These are phyloP conservation scores for Apostichopus japonicus DNA, from an alignment of 35 echinoderm and acorn worm species.

Conservation along the genomic window DNA sequence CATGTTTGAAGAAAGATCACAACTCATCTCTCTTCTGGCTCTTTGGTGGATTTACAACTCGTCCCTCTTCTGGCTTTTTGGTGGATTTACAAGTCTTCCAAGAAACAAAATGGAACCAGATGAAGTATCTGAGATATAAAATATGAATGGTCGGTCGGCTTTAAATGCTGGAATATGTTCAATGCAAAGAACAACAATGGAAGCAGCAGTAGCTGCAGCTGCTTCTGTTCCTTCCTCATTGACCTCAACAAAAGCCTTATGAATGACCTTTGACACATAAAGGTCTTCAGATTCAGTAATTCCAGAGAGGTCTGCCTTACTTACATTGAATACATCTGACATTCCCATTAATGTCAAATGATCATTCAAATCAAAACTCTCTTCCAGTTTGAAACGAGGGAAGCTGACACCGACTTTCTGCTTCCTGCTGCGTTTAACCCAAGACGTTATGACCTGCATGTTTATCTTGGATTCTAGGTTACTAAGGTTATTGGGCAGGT, in stretches of 20 bases:
- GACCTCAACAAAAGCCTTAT: constrained; percentile 94
- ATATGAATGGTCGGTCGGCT: constrained; percentile 89
- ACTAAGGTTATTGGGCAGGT: constrained; percentile 50
- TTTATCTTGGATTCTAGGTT: constrained; percentile 58
- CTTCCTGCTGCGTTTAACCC: neutral
- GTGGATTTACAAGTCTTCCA: constrained; percentile 70
- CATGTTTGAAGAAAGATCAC: neutral
- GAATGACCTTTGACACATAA: constrained; percentile 78
- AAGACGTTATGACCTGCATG: constrained; percentile 4
- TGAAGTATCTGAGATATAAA: constrained; percentile 68
- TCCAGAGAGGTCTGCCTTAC: constrained; percentile 73
- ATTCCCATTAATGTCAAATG: constrained; percentile 76
- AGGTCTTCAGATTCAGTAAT: constrained; percentile 55
- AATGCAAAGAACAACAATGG: constrained; percentile 33
- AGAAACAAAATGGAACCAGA: constrained; percentile 73
- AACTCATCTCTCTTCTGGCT: neutral
- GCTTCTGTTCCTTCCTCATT: constrained; percentile 98
- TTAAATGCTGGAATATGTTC: constrained; percentile 46
- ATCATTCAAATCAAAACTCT: neutral
- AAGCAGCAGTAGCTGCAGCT: constrained; percentile 77
- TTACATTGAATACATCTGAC: constrained; percentile 63
- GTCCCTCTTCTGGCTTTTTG: too few species aligned
- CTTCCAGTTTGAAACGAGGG: constrained; percentile 78
- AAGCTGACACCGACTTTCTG: constrained; percentile 50
- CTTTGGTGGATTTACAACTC: too few species aligned